These are phyloP conservation scores for Enteromius argenteus DNA, from an alignment of 2,797 vertebrate species.

Conservation along the genomic window DNA sequence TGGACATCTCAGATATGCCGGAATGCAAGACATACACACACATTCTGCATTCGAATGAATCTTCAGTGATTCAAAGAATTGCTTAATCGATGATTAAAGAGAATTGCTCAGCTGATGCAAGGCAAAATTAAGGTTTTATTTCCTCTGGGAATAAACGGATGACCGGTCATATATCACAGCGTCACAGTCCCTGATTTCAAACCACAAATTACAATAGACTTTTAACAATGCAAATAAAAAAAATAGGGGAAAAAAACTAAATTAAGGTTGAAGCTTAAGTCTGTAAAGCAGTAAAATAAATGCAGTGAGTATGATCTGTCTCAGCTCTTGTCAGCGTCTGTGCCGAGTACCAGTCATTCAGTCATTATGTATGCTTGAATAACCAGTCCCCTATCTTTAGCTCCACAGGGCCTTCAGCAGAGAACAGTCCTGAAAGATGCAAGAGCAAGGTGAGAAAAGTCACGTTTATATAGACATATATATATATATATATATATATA, in stretches of 20 bases:
- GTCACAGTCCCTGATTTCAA: background rate
- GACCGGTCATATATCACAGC: background rate
- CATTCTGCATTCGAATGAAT: constrained; percentile 7
- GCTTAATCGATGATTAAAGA: constrained; percentile 7
- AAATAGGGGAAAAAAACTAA: background rate
- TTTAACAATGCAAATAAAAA: background rate
- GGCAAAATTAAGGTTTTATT: background rate
- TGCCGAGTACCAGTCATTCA: background rate
- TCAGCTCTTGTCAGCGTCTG: constrained; percentile 7
- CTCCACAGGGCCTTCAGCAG: constrained; percentile 82
- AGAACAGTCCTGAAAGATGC: constrained; percentile 86
- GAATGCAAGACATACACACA: background rate
- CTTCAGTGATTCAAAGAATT: constrained; percentile 6
- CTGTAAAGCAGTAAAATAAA: background rate
- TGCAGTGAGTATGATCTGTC: background rate
- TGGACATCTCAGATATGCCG: constrained; percentile 1
- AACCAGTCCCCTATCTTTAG: constrained; percentile 73
- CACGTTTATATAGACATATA: background rate
- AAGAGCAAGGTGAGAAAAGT: constrained; percentile 83
- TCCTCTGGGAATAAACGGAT: background rate
- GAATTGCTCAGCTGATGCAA: background rate
- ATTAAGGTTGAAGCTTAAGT: background rate
- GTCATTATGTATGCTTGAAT: constrained; percentile 38
- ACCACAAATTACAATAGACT: background rate
- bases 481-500: background rate